Base-by-base conservation (phyloP, 2,113 vertebrate species). In the Brachyhypopomus occidentalis region DNA sequence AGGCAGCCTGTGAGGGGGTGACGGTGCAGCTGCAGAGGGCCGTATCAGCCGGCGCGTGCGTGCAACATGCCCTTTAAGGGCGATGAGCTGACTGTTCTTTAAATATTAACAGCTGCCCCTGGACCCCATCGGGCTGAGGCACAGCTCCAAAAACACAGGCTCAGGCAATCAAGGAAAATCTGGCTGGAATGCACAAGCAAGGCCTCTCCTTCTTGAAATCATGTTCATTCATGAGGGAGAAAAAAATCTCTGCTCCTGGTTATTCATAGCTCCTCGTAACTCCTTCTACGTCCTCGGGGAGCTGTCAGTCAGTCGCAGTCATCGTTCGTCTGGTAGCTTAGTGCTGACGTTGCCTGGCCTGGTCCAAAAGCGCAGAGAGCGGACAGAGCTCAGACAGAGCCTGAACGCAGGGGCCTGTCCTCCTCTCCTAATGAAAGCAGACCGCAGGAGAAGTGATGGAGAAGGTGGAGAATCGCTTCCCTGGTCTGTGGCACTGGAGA, bases 241-340 rank as follows among this genome's bases (percentile, higher is more conserved):
- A 82, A 88, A 79, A 82, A 88, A 80, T 77, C 70, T 22, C 84
- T 36, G 79, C 89, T 91, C 25, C 67, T 91, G 83, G 90, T 91
- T 91, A 93, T 93, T 90, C 89, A 92, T 92, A 90, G 90, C 84
- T 78, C 12, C 45, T 52, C 12, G 45, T 52, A 52, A 52, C 45
- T 52, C 9, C 45, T 14, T 11, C 12, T 52, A 64, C 9, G 45
- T 22, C 62, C 80, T 85, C 78, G 82, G 80, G 85, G 87, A 86
- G 84, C 89, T 75, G 48, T 85, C 85, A 83, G 38, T 89, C 79
- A 82, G 67, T 78, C 27, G 56, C 6, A 34, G 75, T 85, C 78
- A 63, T 74, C 69, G 70, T 48, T 27, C 66, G 48, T 72, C 78
- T 82, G 81, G 74, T 12, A 71, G 14, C 62, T 87, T 77, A 60